phyloP scores from a whole-genome alignment of 2,113 vertebrate genomes.

The Eulemur macaco region DNA sequence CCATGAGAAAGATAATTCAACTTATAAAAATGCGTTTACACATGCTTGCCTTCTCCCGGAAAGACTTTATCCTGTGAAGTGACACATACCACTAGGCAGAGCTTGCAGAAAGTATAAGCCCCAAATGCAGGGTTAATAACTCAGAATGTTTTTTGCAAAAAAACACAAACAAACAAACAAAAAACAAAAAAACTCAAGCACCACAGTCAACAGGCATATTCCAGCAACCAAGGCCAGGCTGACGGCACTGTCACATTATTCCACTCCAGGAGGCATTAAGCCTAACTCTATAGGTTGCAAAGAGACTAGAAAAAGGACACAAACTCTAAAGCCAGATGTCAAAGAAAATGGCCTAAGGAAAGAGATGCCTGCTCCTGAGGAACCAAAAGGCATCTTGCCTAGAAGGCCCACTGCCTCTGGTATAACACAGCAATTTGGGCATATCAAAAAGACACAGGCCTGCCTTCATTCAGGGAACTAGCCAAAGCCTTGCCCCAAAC shows the following conservation, averaged over 20 bases:
- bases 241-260: background rate
- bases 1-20: slow-evolving; percentile 46
- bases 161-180: background rate
- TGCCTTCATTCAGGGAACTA: background rate
- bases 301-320: background rate
- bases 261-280: background rate
- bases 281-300: background rate
- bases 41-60: slow-evolving; percentile 10
- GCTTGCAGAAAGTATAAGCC: background rate
- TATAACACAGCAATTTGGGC: background rate
- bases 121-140: slow-evolving; percentile 38
- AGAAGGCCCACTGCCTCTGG: background rate
- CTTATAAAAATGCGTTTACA: slow-evolving; percentile 4
- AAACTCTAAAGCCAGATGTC: slow-evolving; percentile 34
- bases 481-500: background rate
- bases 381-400: background rate
- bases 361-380: background rate
- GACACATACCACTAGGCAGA: background rate
- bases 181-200: background rate
- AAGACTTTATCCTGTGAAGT: slow-evolving; percentile 40
- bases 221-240: background rate
- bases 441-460: slow-evolving; percentile 6
- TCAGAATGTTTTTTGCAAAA: slow-evolving; percentile 23
- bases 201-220: background rate
- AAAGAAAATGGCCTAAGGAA: slow-evolving; percentile 5